phyloP scores from a whole-genome alignment of 2,888 invertebrate genomes.

The Sinohyriopsis cumingii region DNA sequence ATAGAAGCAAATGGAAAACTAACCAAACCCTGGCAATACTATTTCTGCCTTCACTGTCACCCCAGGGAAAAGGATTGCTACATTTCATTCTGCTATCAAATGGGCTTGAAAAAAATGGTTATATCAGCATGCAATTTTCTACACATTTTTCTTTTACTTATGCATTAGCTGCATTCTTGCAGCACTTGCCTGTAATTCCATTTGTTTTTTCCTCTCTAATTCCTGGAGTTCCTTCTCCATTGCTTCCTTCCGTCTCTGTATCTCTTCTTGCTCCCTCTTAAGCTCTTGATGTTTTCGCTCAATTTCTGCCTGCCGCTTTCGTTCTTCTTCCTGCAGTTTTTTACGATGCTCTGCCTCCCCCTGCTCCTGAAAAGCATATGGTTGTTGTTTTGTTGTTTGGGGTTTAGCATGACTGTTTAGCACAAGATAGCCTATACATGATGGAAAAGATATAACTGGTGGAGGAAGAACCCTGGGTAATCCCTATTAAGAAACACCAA shows the following conservation, averaged over 20 bases:
- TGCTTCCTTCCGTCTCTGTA: conserved; percentile 68
- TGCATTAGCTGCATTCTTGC: background rate
- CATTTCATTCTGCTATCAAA: background rate
- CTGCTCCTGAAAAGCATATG: conserved; percentile 2
- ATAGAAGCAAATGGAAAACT: too few species aligned
- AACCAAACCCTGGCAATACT: too few species aligned
- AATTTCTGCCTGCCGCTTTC: conserved; percentile 29
- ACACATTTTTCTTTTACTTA: background rate
- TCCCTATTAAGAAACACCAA: too few species aligned
- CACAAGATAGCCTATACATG: too few species aligned
- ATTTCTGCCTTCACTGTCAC: too few species aligned
- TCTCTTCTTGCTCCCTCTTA: conserved; percentile 75
- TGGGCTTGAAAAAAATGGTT: background rate
- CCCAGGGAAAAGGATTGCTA: too few species aligned
- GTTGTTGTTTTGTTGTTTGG: too few species aligned
- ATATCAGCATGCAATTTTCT: background rate
- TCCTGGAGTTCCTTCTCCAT: conserved; percentile 65
- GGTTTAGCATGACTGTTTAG: too few species aligned
- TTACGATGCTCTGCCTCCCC: conserved; percentile 22
- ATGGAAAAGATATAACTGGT: too few species aligned
- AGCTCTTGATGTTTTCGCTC: conserved; percentile 70
- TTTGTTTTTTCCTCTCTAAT: conserved; percentile 54
- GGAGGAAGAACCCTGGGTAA: too few species aligned
- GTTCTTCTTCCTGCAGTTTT: conserved; percentile 28
- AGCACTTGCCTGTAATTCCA: conserved; percentile 51